Base-by-base conservation (phyloP, 1,140 invertebrate genomes). In the Musca vetustissima region DNA sequence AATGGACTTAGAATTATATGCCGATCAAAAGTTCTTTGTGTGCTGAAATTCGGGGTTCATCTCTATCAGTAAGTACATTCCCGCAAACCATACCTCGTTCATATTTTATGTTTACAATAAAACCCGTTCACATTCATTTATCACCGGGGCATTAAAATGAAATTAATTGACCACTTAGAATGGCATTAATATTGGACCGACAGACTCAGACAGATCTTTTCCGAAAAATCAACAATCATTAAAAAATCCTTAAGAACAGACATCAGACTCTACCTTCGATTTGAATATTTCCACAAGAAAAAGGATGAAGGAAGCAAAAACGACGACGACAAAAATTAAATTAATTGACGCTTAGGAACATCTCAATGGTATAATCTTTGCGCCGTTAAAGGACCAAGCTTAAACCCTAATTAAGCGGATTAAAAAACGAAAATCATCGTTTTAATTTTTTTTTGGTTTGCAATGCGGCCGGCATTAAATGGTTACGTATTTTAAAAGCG, bases 131-230 rank as follows among this genome's bases (percentile, higher is more conserved):
- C 22, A 43, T 61, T n/a, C n/a, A 17, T 19, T 61, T 61, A 21
- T 43, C 32, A 21, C n/a, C 22, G 32, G 25, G 7, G 55, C 24
- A 61, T 61, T 61, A 19, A 61, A 43, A 36, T 17, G 17, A 61
- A 61, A 61, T 61, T 61, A 61, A 61, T 61, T 61, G 57, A 61
- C 57, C 57, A 61, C 57, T 61, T 61, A 61, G 57, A 36, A 43
- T 61, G 28, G 57, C 57, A 61, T 61, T 61, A 43, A 59, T 59
- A 59, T 59, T 57, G 57, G 21, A n/a, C 28, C 28, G n/a, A n/a
- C n/a, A n/a, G n/a, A n/a, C n/a, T n/a, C n/a, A n/a, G n/a, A n/a
- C n/a, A n/a, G n/a, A 43, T 61, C 28, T 36, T 61, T 61, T 43
- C 36, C 57, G 13, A 61, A 61, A 19, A 61, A 61, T 43, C 57